Evolutionary conservation across 2,888 invertebrate species (phyloP), one percentile per base, ranked within the genome.

Genomic region (Stegana nigrithorax): DNA sequence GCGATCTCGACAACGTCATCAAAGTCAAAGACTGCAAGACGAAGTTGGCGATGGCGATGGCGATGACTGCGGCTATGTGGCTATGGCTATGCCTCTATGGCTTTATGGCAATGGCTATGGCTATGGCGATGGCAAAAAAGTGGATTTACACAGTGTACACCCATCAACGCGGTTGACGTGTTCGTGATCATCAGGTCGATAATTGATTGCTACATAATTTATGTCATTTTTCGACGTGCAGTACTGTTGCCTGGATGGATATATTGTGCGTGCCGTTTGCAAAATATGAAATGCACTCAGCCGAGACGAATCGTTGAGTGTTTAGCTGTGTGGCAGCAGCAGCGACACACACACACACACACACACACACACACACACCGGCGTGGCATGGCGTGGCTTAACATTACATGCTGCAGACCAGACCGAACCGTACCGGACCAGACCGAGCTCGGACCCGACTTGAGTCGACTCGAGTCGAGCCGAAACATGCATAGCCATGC

Each of bases 191-290:
- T 73, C 72, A 74, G 73, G 62, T 77, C 79, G 79, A 81, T 80
- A 81, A 80, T 80, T 80, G 80, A 80, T 80, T 81, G 80, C 81
- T 73, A 77, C 79, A 81, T 81, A 81, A 81, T 81, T 81, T 81
- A 78, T 81, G 80, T 81, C 81, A 81, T 78, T 79, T 80, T 75
- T 66, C 65, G 67, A 59, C 32, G 32, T n/a, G 12, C 19, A 12
- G 27, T n/a, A 10, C 14, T 14, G 39, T 39, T 17, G 39, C 17
- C 17, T n/a, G 17, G 39, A 39, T 39, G 39, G 39, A 39, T 51
- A 29, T 57, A 63, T 75, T 76, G 80, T 80, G 81, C 80, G 80
- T 80, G 80, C 81, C 75, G 75, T 81, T 81, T 81, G 80, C 77
- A 45, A 80, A 78, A 80, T 78, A 77, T 73, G 67, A 80, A 81